phyloP scores from a whole-genome alignment of 2,888 invertebrate genomes.

The Drosophila peninsularis region DNA sequence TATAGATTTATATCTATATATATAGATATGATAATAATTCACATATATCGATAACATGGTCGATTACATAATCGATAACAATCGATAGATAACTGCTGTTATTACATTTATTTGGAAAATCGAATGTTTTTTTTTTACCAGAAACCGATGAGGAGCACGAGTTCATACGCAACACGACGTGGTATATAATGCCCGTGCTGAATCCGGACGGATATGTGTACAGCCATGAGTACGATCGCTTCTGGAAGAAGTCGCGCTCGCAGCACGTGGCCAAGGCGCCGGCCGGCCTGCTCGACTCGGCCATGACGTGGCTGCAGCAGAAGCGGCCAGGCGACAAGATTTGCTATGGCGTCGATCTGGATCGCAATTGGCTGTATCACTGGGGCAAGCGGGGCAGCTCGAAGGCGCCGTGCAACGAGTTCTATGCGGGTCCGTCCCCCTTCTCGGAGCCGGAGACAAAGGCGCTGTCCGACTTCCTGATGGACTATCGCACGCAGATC shows the following conservation, averaged over 20 bases:
- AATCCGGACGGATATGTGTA: constrained; percentile 93
- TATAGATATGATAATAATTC: too few species aligned
- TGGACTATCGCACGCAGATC: constrained; percentile 87
- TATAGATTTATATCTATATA: too few species aligned
- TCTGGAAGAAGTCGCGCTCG: constrained; percentile 92
- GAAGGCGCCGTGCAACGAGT: constrained; percentile 90
- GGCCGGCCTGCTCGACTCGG: constrained; percentile 80
- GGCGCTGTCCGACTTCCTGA: constrained; percentile 87
- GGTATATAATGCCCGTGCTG: constrained; percentile 90
- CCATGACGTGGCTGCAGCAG: constrained; percentile 83
- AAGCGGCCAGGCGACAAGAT: constrained; percentile 73
- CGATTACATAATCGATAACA: too few species aligned
- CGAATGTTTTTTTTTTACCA: constrained; percentile 19
- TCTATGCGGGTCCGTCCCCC: constrained; percentile 89
- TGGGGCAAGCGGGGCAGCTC: constrained; percentile 90
- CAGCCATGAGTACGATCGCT: constrained; percentile 89
- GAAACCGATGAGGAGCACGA: constrained; percentile 73
- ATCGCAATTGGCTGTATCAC: constrained; percentile 91
- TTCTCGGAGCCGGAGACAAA: constrained; percentile 92
- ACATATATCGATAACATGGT: too few species aligned
- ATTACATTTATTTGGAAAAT: neutral
- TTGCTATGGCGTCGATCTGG: constrained; percentile 91
- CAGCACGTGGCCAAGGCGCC: constrained; percentile 83
- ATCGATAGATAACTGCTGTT: too few species aligned
- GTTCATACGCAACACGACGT: constrained; percentile 84